Evolutionary conservation across 2,797 vertebrate species (phyloP).

Genomic region (Artibeus jamaicensis): DNA sequence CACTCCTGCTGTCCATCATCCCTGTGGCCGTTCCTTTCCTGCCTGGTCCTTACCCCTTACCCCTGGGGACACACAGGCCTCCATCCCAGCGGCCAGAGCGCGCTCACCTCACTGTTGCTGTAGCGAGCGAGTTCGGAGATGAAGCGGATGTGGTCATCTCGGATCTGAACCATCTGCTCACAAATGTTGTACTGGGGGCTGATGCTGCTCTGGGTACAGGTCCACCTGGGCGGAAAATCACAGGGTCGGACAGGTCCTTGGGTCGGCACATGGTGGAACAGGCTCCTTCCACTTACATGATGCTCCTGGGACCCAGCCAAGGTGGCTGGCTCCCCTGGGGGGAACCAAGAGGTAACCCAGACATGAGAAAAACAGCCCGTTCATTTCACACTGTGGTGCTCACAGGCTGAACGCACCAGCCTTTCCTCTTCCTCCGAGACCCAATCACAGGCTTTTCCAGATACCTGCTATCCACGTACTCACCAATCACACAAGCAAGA

Average conservation of each 20-base stretch:
- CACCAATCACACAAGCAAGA: not conserved
- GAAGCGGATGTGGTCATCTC: constrained; percentile 99
- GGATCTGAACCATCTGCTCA: constrained; percentile 99
- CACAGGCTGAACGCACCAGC: not conserved
- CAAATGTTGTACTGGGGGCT: constrained; percentile 99
- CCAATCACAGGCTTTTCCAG: not conserved
- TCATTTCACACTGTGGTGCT: too few species aligned
- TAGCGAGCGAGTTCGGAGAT: constrained; percentile 98
- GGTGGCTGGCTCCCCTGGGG: not conserved
- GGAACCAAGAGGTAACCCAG: not conserved
- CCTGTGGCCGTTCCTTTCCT: not conserved
- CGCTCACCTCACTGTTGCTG: constrained; percentile 92
- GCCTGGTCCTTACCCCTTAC: not conserved
- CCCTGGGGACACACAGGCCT: not conserved
- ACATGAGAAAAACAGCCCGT: not conserved
- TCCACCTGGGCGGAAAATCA: constrained; percentile 90
- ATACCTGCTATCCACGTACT: not conserved
- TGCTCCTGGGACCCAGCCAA: not conserved
- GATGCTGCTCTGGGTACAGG: constrained; percentile 98
- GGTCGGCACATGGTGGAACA: not conserved
- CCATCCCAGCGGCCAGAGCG: not conserved
- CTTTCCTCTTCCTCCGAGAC: not conserved
- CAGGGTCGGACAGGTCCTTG: not conserved
- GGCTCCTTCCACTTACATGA: constrained; percentile 1
- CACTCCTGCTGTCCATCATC: not conserved